These are phyloP conservation scores for Eonycteris spelaea DNA, from an alignment of 2,113 vertebrate species.

Conservation along the genomic window DNA sequence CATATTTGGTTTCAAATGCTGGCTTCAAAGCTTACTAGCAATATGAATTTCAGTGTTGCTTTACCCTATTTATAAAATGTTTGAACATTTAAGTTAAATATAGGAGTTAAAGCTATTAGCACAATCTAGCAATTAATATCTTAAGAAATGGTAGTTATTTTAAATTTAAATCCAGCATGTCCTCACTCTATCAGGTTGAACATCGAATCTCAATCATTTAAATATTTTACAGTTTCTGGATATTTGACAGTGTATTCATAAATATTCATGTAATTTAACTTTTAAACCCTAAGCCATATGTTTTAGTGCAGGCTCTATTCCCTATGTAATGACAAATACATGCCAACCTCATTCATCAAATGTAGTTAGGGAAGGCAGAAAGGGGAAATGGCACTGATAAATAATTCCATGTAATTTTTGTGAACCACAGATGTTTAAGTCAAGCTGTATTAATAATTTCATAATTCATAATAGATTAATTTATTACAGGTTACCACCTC, in stretches of 20 bases:
- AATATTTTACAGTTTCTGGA: conserved; percentile 17
- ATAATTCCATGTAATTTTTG: conserved; percentile 56
- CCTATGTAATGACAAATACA: conserved; percentile 49
- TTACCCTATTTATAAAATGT: background rate
- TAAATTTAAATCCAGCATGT: background rate
- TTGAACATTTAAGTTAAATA: background rate
- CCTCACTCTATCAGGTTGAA: background rate
- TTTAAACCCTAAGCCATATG: conserved; percentile 50
- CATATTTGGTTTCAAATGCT: background rate
- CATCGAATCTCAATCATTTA: background rate
- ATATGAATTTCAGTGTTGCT: background rate
- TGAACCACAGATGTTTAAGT: conserved; percentile 59
- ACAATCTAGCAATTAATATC: background rate
- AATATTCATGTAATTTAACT: conserved; percentile 53
- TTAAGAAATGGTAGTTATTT: background rate
- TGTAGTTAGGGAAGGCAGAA: conserved; percentile 22
- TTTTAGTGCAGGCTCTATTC: conserved; percentile 21
- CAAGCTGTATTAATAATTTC: conserved; percentile 52
- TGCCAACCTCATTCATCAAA: conserved; percentile 47
- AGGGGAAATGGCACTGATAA: conserved; percentile 41
- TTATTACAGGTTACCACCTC: conserved; percentile 36
- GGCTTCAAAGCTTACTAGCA: background rate
- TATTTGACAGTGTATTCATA: background rate
- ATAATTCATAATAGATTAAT: conserved; percentile 56
- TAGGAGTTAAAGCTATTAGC: background rate